phyloP scores from a whole-genome alignment of 2,797 vertebrate species.

The Sphaeramia orbicularis region DNA sequence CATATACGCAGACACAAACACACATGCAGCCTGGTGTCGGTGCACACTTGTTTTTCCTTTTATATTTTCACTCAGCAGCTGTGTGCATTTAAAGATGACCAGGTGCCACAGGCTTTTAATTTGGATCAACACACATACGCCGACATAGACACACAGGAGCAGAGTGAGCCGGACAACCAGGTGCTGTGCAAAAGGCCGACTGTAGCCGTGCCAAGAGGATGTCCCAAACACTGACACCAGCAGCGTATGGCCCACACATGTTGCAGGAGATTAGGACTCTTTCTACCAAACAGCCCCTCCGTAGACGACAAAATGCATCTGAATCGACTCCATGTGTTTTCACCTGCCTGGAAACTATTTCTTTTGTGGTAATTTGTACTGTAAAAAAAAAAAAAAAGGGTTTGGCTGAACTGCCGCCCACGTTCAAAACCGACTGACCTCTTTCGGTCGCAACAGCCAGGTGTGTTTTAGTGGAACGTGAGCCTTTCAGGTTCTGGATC shows the following conservation, averaged over 20 bases:
- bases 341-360: conserved; percentile 54
- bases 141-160: conserved; percentile 16
- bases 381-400: conserved; percentile 14
- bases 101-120: conserved; percentile 45
- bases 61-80: conserved; percentile 58
- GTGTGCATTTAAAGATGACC: conserved; percentile 60
- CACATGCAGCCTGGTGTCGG: background rate
- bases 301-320: conserved; percentile 31
- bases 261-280: conserved; percentile 40
- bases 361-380: conserved; percentile 60
- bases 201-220: conserved; percentile 77
- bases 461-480: conserved; percentile 28
- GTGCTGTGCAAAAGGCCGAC: conserved; percentile 59
- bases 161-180: conserved; percentile 48
- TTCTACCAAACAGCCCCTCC: conserved; percentile 11
- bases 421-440: conserved; percentile 35
- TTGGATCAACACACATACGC: conserved; percentile 30
- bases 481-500: conserved; percentile 2
- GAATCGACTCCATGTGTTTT: conserved; percentile 59
- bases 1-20: conserved; percentile 24
- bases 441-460: conserved; percentile 37
- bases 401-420: conserved; percentile 19
- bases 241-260: conserved; percentile 78
- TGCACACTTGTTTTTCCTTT: conserved; percentile 24
- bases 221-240: conserved; percentile 50